These are phyloP conservation scores for Rhingia rostrata DNA, from an alignment of 2,888 invertebrate species.

Conservation along the genomic window DNA sequence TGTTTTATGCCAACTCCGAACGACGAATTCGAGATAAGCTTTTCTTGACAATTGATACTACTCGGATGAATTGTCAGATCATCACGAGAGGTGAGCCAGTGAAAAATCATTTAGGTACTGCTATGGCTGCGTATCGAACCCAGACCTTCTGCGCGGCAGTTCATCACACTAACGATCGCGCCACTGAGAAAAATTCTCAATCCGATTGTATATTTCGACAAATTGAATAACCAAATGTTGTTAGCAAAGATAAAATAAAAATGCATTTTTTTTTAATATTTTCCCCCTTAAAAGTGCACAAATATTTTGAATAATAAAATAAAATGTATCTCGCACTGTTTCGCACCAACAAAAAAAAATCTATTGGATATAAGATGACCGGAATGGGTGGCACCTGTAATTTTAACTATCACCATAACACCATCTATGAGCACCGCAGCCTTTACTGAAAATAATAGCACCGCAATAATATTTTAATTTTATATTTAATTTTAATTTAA, in stretches of 20 bases:
- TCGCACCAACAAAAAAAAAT: slow-evolving; percentile 47
- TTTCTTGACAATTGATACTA: too few relatives aligned
- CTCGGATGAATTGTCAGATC: too few relatives aligned
- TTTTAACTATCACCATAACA: slow-evolving; percentile 43
- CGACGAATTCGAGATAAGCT: too few relatives aligned
- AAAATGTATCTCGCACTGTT: slow-evolving; percentile 45
- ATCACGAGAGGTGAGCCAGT: too few relatives aligned
- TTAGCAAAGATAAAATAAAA: slow-evolving; percentile 20
- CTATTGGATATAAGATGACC: slow-evolving; percentile 71
- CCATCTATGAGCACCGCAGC: slow-evolving; percentile 46
- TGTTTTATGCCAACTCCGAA: too few relatives aligned
- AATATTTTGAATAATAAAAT: slow-evolving; percentile 42
- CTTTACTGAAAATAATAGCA: slow-evolving; percentile 45
- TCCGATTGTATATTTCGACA: too few relatives aligned
- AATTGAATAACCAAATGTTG: too few relatives aligned
- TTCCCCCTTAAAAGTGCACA: slow-evolving; percentile 66
- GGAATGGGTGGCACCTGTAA: slow-evolving; percentile 71
- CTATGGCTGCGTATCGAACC: too few relatives aligned
- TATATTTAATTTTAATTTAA: slow-evolving; percentile 16
- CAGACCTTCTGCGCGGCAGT: too few relatives aligned
- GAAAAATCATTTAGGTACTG: too few relatives aligned
- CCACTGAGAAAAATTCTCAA: too few relatives aligned
- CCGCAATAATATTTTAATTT: slow-evolving; percentile 38
- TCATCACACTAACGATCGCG: too few relatives aligned
- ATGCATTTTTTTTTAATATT: slow-evolving; percentile 35